Evolutionary conservation across 2,797 vertebrate genomes (phyloP).

Genomic region (Phataginus tetradactyla): DNA sequence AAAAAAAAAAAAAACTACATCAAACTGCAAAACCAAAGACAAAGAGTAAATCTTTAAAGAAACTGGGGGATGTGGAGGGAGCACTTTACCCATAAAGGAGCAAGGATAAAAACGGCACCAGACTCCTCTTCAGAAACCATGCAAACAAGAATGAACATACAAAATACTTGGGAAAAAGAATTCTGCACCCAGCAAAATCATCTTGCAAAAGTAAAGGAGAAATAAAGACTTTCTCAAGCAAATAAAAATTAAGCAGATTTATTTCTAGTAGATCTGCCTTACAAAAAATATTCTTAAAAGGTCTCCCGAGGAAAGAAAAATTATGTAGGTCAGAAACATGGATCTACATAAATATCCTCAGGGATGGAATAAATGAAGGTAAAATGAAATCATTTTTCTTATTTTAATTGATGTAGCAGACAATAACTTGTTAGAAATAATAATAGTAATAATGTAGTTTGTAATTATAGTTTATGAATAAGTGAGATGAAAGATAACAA

Average conservation of each 20-base stretch:
- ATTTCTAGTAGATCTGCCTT: neutral
- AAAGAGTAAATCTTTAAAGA: neutral
- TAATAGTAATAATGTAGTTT: no score
- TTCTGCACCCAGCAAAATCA: neutral
- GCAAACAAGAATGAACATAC: neutral
- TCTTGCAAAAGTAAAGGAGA: neutral
- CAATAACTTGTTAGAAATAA: neutral
- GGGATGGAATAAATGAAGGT: neutral
- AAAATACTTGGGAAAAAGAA: neutral
- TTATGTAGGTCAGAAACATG: neutral
- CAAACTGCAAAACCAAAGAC: neutral
- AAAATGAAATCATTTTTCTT: neutral
- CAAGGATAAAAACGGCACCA: neutral
- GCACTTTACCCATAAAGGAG: no score
- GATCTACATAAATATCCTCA: neutral
- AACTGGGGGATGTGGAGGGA: no score
- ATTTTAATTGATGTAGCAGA: neutral
- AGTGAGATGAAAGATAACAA: accelerated
- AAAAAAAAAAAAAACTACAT: neutral
- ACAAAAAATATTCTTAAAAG: neutral
- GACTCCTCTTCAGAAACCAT: neutral
- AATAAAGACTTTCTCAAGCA: neutral
- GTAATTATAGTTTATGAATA: neutral
- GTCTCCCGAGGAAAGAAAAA: neutral
- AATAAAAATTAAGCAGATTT: neutral